Percentiles rank a stretch among this genome's conserved stretches.
Conservation (phyloP, 2,888 invertebrate species). For the Gastrophysa polygoni region DNA sequence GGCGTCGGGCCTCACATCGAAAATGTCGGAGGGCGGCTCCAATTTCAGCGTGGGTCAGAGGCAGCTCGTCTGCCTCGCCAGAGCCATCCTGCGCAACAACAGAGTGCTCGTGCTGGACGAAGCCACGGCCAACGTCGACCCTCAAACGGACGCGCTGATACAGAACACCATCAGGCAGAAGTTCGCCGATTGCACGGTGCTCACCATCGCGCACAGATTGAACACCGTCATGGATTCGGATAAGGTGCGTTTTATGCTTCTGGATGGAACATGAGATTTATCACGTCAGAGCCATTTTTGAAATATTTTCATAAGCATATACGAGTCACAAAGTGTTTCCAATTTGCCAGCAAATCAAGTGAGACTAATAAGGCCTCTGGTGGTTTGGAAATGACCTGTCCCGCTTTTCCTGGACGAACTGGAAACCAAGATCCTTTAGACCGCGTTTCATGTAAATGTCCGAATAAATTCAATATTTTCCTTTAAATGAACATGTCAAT, state of each 20-base stretch:
- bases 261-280: no score
- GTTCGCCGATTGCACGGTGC: slow-evolving; percentile 77
- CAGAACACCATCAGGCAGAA: slow-evolving; percentile 77
- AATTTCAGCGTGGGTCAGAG: slow-evolving; percentile 62
- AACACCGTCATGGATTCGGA: slow-evolving; percentile 88
- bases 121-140: slow-evolving; percentile 84
- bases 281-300: no score
- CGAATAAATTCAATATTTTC: no score
- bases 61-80: slow-evolving; percentile 72
- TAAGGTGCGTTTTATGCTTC: slow-evolving; percentile 57
- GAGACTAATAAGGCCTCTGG: no score
- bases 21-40: slow-evolving; percentile 66
- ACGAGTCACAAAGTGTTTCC: no score
- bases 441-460: no score
- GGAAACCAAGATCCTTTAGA: no score
- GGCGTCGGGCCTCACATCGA: slow-evolving; percentile 58
- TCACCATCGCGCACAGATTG: slow-evolving; percentile 83
- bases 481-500: no score
- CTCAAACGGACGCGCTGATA: slow-evolving; percentile 76
- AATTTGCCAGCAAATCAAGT: no score
- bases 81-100: slow-evolving; percentile 63
- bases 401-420: no score
- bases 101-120: slow-evolving; percentile 63
- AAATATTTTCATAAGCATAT: no score
- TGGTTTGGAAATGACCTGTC: no score